Base-by-base conservation (phyloP, 2,888 invertebrate species). In the Apotomis capreana region DNA sequence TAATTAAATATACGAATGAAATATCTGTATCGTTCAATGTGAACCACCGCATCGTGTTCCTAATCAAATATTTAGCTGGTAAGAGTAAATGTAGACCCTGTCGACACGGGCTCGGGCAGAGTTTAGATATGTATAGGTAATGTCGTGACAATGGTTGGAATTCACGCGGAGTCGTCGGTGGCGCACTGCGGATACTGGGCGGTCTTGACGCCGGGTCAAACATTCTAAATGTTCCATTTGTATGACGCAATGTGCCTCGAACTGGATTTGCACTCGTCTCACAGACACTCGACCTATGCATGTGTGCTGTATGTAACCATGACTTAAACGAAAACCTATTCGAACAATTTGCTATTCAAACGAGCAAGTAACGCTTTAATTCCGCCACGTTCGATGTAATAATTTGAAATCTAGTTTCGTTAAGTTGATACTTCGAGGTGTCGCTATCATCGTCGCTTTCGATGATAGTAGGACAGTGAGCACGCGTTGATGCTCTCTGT, bases 181-280 rank as follows among this genome's bases (percentile, higher is more conserved):
- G 84, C 80, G 76, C 75, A 79, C 75, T 74, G 77, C 79, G 76
- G 74, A 74, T 76, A 76, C 74, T 73, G 75, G 78, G 74, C 75
- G 76, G 74, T 76, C 77, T 79, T 80, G 80, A 80, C 83, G 84
- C 81, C 87, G 87, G 89, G 89, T 90, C 89, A 90, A 90, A 89
- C 90, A 90, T 90, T 90, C 90, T 90, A 90, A 90, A 87, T 87
- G 87, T 84, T 86, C 83, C 84, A 86, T 85, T 85, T 87, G 87
- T 86, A 88, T 90, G 90, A 90, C 89, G 90, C 88, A 90, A 90
- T 85, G 82, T 84, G 80, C 82, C 83, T 81, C 86, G 80, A 84
- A 89, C 88, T 89, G 89, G 90, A 89, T 89, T 89, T 88, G 87
- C 89, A 88, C 88, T 89, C 89, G 88, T 89, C 89, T 87, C 81